Base-by-base conservation (phyloP, 2,797 vertebrate species). In the Gadopsis bispinosus region DNA sequence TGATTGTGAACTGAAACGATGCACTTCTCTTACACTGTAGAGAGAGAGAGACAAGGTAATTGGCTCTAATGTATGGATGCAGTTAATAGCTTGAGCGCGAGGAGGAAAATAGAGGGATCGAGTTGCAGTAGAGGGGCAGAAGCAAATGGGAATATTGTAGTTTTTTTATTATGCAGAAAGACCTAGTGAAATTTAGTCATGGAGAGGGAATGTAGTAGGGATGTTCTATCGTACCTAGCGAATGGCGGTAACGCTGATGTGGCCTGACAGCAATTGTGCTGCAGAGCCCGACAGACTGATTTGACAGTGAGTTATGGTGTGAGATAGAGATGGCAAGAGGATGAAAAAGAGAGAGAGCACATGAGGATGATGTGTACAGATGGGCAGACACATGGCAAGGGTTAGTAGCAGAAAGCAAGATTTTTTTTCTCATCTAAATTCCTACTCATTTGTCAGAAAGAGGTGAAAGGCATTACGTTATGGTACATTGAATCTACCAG, bases 261-360 rank as follows among this genome's bases (percentile, higher is more conserved):
- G 62, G 60, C 85, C 77, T 88, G 88, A 83, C 89, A 87, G 80
- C 45, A 58, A 88, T 84, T 82, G 64, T 64, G 75, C 90, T 88
- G 69, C 77, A 80, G 79, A 87, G 70, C 50, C 59, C 16, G 35
- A 76, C 68, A 3, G 26, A 58, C 82, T 83, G 80, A 83, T 82
- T 63, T 80, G 31, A 82, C 67, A 73, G 77, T 29, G 77, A 85
- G 72, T 69, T 64, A 48, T 43, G 29, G 59, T 62, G 43, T 26
- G 62, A 66, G 69, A 83, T 33, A 29, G 76, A 70, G 71, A 73
- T 39, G 41, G 81, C 51, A 22, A 77, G 78, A 80, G 33, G 39
- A 74, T 71, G 39, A 64, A 69, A 68, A 62, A 22, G 35, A 43
- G 43, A 65, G 13, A 20, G 39, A 55, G 66, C 3, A 4, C 69